Base-by-base conservation (phyloP, 2,888 invertebrate species). In the Biston betularia region DNA sequence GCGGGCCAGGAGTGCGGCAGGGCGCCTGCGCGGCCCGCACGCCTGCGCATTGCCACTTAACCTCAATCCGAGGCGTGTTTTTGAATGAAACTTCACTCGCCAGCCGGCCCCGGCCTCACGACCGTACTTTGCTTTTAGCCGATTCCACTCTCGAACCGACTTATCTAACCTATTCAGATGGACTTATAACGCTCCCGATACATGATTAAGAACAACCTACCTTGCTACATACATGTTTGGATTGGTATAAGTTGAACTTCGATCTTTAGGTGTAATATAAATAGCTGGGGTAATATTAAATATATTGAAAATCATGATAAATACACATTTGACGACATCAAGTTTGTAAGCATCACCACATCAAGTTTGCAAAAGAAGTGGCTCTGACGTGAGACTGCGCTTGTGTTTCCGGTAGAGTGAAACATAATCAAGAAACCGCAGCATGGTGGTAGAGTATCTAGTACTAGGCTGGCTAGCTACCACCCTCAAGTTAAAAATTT, bases 1-100 rank as follows among this genome's bases (percentile, higher is more conserved):
- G 92, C 89, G 84, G 79, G 81, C 73, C 64, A 73, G 76, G 70
- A 75, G 58, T 53, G 65, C 45, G 62, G 44, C 48, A 46, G 56
- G 42, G 79, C 89, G 92, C 92, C 83, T 84, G 91, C 88, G 90
- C 83, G 75, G 50, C 6, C n/a, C 55, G 40, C 83, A 84, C 92
- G 92, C 92, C 80, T 90, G 92, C 93, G 93, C 90, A 83, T 75
- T 66, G 68, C 73, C 84, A 88, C 89, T 88, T 92, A 92, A 92
- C 92, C 92, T 92, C 90, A 92, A 91, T 91, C 85, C 84, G 82
- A 86, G 87, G 86, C 89, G 87, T 90, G 90, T 93, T 93, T 88
- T 93, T 92, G 91, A 93, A 93, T 92, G 92, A 92, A 92, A 89
- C 86, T 88, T 87, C 86, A 86, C 82, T 86, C 63, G 80, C 75